These are phyloP conservation scores for Ophion costatus DNA, from an alignment of 2,888 invertebrate genomes.

Conservation along the genomic window DNA sequence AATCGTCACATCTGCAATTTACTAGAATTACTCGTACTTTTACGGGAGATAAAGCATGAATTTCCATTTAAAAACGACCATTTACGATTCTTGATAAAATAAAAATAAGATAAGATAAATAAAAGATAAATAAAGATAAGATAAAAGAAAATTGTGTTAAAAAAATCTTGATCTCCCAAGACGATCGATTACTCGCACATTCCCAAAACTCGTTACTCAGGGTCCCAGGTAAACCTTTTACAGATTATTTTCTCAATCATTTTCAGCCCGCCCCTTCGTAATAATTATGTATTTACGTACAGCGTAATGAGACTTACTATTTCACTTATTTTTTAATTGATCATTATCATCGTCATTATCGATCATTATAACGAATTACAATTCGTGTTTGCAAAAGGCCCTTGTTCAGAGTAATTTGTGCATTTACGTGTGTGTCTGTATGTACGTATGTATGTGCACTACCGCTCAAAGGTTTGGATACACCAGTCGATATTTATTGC, in stretches of 20 bases:
- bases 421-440: constrained; percentile 50
- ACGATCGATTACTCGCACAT: constrained; percentile 19
- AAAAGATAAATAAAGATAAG: too few relatives aligned
- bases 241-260: constrained; percentile 25
- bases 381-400: constrained; percentile 68
- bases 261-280: constrained; percentile 45
- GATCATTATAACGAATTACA: too few relatives aligned
- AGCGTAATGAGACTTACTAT: constrained; percentile 6
- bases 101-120: too few relatives aligned
- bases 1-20: not conserved
- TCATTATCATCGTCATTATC: too few relatives aligned
- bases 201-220: constrained; percentile 72
- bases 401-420: constrained; percentile 72
- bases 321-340: constrained; percentile 56
- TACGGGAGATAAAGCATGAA: not conserved
- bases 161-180: not conserved
- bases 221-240: constrained; percentile 75
- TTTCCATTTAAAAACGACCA: too few relatives aligned
- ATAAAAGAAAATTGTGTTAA: too few relatives aligned
- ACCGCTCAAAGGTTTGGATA: too few relatives aligned
- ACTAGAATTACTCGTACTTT: not conserved
- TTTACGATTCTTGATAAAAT: too few relatives aligned
- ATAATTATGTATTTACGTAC: constrained; percentile 46
- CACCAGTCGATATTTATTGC: too few relatives aligned
- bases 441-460: too few relatives aligned